Evolutionary conservation across 2,113 vertebrate species (phyloP), one percentile per base, ranked within the genome.

Genomic region (Puffinus mauretanicus): DNA sequence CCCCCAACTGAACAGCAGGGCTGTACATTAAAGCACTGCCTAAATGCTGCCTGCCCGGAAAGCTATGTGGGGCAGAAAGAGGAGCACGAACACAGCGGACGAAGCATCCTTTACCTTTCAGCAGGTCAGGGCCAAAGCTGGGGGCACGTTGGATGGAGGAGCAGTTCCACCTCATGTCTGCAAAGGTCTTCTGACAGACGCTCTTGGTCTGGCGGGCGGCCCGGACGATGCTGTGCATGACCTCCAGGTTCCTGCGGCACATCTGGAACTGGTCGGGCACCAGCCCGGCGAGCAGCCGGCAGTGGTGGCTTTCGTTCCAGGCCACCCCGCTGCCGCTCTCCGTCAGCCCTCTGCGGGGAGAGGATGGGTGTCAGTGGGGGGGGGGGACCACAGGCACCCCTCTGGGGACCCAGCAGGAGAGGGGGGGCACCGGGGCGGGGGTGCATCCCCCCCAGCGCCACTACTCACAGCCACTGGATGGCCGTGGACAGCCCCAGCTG

Each of bases 381-480:
- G 12, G 21, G 44, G 30, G 34, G 11, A 13, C 10, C 54, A 0
- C 9, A 1, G 30, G 64, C 5, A 26, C 21, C 71, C 38, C 46
- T 22, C 29, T 1, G 10, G n/a, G n/a, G 58, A 40, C n/a, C 27
- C 60, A 32, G 40, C 10, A 1, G 5, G 51, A 42, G 55, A 34
- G 4, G 27, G 61, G 21, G 8, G 32, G 38, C 2, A 21, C 5
- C 1, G 5, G 20, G 47, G 20, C 9, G 5, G 44, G 58, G n/a
- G n/a, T n/a, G 12, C 17, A 6, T 8, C 38, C 69, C 65, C 25
- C 42, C 40, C 8, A 4, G 34, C 25, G 25, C 25, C 7, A 3
- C 34, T 55, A 98, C 98, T 98, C 94, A 98, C 98, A 98, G 98
- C 98, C 98, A 98, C 62, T 97, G 97, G 60, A 98, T 97, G 61